Evolutionary conservation across 1,140 invertebrate species (phyloP).

Genomic region (Cydia splendana): DNA sequence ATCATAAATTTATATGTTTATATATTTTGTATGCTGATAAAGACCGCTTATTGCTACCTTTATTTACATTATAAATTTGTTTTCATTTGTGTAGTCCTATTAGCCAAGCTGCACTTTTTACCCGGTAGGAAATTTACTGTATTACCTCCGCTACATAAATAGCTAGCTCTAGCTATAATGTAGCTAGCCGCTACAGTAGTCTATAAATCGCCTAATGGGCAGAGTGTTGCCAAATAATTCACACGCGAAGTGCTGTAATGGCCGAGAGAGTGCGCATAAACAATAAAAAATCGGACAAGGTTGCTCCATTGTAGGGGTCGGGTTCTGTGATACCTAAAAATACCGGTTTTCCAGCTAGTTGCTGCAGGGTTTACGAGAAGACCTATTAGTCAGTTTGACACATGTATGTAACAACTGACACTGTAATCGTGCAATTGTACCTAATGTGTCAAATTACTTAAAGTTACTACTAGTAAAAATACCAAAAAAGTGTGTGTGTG

Average conservation of each 20-base stretch:
- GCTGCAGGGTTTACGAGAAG: no score
- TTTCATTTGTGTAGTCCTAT: no score
- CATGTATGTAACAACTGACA: no score
- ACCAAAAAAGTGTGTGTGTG: no score
- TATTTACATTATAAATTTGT: no score
- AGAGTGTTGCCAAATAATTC: constrained; percentile 66
- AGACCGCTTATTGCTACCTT: background rate
- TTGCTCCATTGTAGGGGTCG: background rate
- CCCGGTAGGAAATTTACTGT: background rate
- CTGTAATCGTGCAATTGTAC: no score
- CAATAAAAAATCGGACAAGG: constrained; percentile 55
- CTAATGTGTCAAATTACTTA: no score
- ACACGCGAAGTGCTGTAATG: constrained; percentile 58
- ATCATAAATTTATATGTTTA: no score
- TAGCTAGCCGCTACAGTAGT: constrained; percentile 11
- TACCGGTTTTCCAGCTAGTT: no score
- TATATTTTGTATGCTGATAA: no score
- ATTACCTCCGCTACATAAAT: constrained; percentile 6
- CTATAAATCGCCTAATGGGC: constrained; percentile 56
- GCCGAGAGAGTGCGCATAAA: constrained; percentile 53
- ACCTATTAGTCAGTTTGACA: no score
- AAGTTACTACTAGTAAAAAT: no score
- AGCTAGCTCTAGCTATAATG: background rate
- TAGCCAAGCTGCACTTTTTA: background rate
- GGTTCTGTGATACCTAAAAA: background rate